These are phyloP conservation scores for Dicerorhinus sumatrensis DNA, from an alignment of 2,113 vertebrate genomes.

Conservation along the genomic window DNA sequence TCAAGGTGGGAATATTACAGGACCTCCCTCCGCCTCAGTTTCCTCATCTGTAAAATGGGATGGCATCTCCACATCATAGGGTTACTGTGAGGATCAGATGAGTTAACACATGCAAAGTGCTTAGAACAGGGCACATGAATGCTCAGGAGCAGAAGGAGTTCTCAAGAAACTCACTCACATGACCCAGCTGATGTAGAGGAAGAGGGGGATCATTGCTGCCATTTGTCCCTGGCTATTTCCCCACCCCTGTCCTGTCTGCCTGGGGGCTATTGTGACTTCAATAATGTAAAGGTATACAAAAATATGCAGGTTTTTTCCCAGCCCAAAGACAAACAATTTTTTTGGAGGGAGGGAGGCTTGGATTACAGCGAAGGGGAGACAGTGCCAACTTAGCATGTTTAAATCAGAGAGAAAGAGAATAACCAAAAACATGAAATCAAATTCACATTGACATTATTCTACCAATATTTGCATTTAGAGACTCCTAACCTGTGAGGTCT, in stretches of 20 bases:
- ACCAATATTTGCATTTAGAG: neutral
- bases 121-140: neutral
- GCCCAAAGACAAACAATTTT: neutral
- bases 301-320: neutral
- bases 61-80: neutral
- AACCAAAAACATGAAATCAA: neutral
- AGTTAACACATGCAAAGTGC: neutral
- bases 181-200: neutral
- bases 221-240: neutral
- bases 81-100: neutral
- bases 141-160: neutral
- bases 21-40: neutral
- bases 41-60: neutral
- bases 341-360: neutral
- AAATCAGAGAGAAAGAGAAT: neutral
- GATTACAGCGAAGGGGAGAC: neutral
- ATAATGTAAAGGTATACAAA: neutral
- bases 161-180: neutral
- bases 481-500: neutral
- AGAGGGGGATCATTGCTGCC: fast-evolving
- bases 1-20: neutral
- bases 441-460: neutral
- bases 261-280: neutral
- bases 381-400: neutral
- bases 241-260: neutral